phyloP scores from a whole-genome alignment of 2,113 vertebrate genomes.

The Callithrix jacchus region DNA sequence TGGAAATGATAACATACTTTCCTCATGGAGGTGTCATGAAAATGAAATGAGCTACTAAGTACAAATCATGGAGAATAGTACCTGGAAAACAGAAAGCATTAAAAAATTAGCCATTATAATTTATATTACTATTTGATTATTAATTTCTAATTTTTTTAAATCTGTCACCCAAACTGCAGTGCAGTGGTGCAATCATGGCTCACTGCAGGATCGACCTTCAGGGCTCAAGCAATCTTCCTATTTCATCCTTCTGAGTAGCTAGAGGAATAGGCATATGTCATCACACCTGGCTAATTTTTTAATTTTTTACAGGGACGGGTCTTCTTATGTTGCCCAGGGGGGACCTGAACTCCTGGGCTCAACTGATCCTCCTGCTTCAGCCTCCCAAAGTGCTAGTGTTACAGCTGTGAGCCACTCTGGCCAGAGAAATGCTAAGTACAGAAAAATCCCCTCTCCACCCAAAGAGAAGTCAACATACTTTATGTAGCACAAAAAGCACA shows the following conservation, averaged over 20 bases:
- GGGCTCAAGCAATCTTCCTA: no score
- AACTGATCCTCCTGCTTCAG: no score
- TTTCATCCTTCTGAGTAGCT: no score
- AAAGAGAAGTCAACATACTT: background rate
- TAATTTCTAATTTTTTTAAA: background rate
- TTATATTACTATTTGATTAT: background rate
- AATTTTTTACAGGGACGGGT: no score
- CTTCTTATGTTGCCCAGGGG: no score
- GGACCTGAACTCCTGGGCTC: no score
- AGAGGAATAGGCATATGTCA: no score
- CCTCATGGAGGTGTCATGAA: background rate
- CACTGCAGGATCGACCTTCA: no score
- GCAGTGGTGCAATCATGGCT: no score
- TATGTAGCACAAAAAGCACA: background rate
- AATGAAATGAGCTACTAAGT: slow-evolving; percentile 1
- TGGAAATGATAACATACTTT: background rate
- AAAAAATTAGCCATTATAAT: background rate
- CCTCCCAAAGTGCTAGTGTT: no score
- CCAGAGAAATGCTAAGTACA: background rate
- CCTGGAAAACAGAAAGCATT: background rate
- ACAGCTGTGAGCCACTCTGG: background rate
- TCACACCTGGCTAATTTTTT: no score
- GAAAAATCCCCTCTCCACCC: background rate
- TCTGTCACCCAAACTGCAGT: no score
- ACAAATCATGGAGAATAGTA: background rate